Conservation (phyloP, 2,113 vertebrate genomes). For the Amphiprion ocellaris region DNA sequence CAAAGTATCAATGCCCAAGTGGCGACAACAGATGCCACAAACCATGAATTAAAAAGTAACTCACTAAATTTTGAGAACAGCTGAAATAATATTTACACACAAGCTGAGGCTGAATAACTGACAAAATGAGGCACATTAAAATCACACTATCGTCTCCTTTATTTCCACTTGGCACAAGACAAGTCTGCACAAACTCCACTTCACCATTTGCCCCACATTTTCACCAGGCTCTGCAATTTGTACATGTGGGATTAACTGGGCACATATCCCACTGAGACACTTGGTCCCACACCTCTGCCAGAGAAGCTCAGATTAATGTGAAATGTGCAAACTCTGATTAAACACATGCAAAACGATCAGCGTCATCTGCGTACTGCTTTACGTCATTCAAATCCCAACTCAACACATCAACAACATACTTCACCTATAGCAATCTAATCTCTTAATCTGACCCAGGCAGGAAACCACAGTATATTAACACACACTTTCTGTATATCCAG, state of each 20-base stretch:
- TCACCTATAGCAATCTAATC: conserved; percentile 34
- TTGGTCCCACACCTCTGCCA: conserved; percentile 63
- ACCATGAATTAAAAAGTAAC: conserved; percentile 17
- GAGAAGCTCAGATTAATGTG: conserved; percentile 54
- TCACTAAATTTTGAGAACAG: too few relatives aligned
- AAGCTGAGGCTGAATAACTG: too few relatives aligned
- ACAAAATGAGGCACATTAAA: not conserved
- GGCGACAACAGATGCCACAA: conserved; percentile 39
- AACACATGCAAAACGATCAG: conserved; percentile 27
- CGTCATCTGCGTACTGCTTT: conserved; percentile 27
- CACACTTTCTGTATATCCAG: not conserved
- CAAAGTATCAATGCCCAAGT: conserved; percentile 22
- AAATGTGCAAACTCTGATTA: conserved; percentile 48
- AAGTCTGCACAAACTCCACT: not conserved
- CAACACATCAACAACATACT: conserved; percentile 28
- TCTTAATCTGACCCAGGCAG: conserved; percentile 47
- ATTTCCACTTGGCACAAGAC: not conserved
- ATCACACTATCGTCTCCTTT: not conserved
- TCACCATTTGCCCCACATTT: conserved; percentile 29
- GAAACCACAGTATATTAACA: not conserved
- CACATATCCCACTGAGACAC: conserved; percentile 36
- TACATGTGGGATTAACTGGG: conserved; percentile 59
- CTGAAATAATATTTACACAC: not conserved
- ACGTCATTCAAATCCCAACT: conserved; percentile 54
- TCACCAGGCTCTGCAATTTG: conserved; percentile 20